Evolutionary conservation across 2,888 invertebrate genomes (phyloP).

Genomic region (Embidobia sp.): DNA sequence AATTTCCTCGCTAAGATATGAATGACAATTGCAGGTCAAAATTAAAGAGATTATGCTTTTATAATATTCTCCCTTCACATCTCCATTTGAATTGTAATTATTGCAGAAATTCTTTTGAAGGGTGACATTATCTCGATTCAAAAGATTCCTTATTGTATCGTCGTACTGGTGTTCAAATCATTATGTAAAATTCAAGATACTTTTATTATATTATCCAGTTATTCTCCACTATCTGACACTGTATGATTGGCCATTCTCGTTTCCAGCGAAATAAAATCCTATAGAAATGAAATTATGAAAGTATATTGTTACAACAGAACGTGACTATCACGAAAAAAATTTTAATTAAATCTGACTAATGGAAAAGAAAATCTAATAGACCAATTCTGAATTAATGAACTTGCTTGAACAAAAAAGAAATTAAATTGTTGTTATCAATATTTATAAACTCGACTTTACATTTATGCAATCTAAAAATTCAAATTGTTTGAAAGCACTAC

Average conservation of each 20-base stretch:
- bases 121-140: not conserved
- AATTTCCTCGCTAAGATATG: too few species aligned
- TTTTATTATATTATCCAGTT: slow-evolving; percentile 11
- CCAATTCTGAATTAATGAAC: too few species aligned
- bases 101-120: not conserved
- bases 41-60: too few species aligned
- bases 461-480: not conserved
- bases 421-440: too few species aligned
- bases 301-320: not conserved
- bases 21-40: too few species aligned
- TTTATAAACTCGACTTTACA: not conserved
- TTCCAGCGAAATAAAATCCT: slow-evolving; percentile 5
- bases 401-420: not conserved
- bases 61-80: too few species aligned
- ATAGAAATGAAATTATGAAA: not conserved
- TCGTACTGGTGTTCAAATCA: not conserved
- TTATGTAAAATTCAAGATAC: not conserved
- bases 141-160: not conserved
- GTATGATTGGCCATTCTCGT: slow-evolving; percentile 5
- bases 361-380: too few species aligned
- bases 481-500: not conserved
- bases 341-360: too few species aligned
- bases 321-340: not conserved
- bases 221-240: slow-evolving; percentile 3
- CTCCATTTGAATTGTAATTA: not conserved